Percentiles rank a stretch among this genome's conserved stretches.
Evolutionary conservation across 2,888 invertebrate genomes (phyloP).

Genomic region (Hedya salicella): DNA sequence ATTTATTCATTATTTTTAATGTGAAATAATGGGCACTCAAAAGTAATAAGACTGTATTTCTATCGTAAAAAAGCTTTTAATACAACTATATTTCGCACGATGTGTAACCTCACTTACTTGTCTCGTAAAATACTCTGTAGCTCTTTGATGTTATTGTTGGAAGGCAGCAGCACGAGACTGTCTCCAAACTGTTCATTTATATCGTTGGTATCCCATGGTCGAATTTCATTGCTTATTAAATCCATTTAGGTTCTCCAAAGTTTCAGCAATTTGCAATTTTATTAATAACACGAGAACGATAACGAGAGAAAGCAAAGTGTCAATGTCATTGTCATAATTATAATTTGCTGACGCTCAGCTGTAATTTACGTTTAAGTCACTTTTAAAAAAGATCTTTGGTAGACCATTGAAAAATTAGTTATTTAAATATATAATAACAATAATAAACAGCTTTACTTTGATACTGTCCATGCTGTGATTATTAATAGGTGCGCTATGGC

Average conservation of each 20-base stretch:
- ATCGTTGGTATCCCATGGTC: conserved; percentile 75
- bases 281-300: conserved; percentile 12
- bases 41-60: too few species aligned
- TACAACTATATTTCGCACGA: conserved; percentile 3
- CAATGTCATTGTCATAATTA: conserved; percentile 40
- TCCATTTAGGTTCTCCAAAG: conserved; percentile 63
- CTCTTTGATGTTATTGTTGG: conserved; percentile 92
- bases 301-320: conserved; percentile 35
- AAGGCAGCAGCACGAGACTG: conserved; percentile 89
- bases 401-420: background rate
- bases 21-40: too few species aligned
- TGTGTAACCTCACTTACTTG: conserved; percentile 87
- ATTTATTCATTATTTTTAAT: too few species aligned
- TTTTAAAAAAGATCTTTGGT: conserved; percentile 4
- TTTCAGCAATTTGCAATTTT: conserved; percentile 16
- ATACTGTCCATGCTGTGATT: too few species aligned
- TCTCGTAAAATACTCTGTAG: conserved; percentile 94
- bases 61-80: too few species aligned
- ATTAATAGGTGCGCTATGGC: too few species aligned
- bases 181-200: conserved; percentile 86
- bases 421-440: background rate
- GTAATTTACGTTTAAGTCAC: conserved; percentile 13
- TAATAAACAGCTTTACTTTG: too few species aligned
- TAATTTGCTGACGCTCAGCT: background rate
- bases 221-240: conserved; percentile 72